phyloP scores from a whole-genome alignment of 1,140 invertebrate species.

The Ctenoplectra terminalis region DNA sequence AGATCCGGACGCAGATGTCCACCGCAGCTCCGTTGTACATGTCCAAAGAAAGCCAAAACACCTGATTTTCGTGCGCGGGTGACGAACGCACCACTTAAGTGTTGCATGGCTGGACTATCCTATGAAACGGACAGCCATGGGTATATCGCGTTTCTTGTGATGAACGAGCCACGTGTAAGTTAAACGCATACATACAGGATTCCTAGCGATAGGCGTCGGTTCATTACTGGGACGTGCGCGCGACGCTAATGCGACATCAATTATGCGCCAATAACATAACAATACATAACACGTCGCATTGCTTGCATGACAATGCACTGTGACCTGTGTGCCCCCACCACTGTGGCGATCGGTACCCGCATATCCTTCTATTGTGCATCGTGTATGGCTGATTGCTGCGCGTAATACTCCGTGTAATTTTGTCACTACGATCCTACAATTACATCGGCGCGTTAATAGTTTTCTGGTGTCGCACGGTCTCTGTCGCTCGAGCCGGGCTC shows the following conservation, averaged over 20 bases:
- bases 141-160: slow-evolving; percentile 19
- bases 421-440: slow-evolving; percentile 66
- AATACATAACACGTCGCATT: slow-evolving; percentile 79
- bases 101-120: not conserved
- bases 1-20: not conserved
- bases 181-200: slow-evolving; percentile 37
- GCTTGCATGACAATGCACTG: slow-evolving; percentile 76
- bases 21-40: no score
- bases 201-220: slow-evolving; percentile 63
- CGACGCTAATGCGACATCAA: slow-evolving; percentile 79
- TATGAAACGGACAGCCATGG: not conserved
- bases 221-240: slow-evolving; percentile 74
- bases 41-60: not conserved
- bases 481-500: not conserved
- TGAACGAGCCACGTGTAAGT: slow-evolving; percentile 42
- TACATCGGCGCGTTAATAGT: slow-evolving; percentile 50
- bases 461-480: slow-evolving; percentile 34
- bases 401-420: slow-evolving; percentile 76
- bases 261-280: slow-evolving; percentile 80
- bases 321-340: slow-evolving; percentile 28
- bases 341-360: slow-evolving; percentile 58
- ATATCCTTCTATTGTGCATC: slow-evolving; percentile 76
- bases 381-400: slow-evolving; percentile 67
- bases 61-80: no score
- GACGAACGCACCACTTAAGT: not conserved